Percentiles rank a stretch among this genome's conserved stretches.
These are phyloP conservation scores for Henicopernis longicauda DNA, from an alignment of 2,113 vertebrate genomes.

Conservation along the genomic window DNA sequence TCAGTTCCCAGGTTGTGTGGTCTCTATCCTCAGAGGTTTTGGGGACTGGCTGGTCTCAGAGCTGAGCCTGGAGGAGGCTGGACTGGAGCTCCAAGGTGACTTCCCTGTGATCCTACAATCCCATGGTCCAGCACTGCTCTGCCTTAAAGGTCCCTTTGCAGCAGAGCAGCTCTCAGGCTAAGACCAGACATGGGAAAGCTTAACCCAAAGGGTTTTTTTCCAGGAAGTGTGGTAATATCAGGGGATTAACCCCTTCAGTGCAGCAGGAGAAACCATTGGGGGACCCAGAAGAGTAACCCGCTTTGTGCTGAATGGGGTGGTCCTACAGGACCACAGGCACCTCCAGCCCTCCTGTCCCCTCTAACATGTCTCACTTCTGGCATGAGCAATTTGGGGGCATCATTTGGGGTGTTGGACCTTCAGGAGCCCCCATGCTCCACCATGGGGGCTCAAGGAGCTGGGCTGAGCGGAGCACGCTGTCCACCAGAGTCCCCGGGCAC, in stretches of 20 bases:
- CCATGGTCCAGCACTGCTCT: neutral
- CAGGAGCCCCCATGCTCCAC: neutral
- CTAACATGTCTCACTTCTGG: neutral
- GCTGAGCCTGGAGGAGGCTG: neutral
- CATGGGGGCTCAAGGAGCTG: neutral
- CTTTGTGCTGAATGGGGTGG: fast-evolving
- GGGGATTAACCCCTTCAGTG: neutral
- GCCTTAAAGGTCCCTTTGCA: neutral
- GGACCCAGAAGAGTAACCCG: neutral
- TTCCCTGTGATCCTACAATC: neutral
- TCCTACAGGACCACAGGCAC: neutral
- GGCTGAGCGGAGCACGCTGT: neutral
- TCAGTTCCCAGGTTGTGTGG: neutral
- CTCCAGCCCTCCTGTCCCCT: neutral
- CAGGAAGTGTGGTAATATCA: too few species aligned
- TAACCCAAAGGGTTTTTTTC: neutral
- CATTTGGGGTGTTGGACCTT: neutral
- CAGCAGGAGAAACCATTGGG: neutral
- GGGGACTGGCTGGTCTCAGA: neutral
- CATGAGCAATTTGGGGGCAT: fast-evolving
- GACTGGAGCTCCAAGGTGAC: neutral
- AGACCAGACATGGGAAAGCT: neutral
- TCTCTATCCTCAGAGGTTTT: neutral
- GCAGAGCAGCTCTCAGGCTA: neutral
- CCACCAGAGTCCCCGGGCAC: fast-evolving